These are phyloP conservation scores for Chiroxiphia lanceolata DNA, from an alignment of 2,797 vertebrate species.

Conservation along the genomic window DNA sequence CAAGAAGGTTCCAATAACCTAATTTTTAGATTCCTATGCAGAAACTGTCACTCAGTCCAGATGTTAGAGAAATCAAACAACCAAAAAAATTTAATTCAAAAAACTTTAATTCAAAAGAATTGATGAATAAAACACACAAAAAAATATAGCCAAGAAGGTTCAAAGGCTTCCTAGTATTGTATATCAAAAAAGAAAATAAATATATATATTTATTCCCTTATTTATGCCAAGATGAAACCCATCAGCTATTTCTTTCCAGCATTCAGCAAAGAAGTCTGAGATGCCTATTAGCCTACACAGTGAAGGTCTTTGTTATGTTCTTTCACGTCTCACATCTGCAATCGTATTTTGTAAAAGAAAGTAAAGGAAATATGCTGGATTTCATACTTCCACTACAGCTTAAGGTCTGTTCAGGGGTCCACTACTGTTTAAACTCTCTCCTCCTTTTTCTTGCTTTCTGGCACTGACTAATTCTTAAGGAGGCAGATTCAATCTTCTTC, in stretches of 20 bases:
- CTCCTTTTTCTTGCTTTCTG: background rate
- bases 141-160: background rate
- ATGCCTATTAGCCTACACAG: background rate
- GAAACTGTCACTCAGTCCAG: background rate
- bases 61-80: background rate
- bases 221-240: background rate
- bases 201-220: background rate
- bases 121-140: background rate
- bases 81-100: background rate
- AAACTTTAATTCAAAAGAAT: fast-evolving
- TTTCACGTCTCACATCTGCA: background rate
- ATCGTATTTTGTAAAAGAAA: background rate
- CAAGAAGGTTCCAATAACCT: background rate
- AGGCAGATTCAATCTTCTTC: background rate
- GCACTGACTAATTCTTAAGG: background rate
- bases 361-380: background rate
- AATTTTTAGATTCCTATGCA: background rate
- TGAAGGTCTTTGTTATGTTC: background rate
- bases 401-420: background rate
- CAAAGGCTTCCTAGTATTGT: background rate
- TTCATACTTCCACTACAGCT: background rate
- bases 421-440: background rate
- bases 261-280: background rate
- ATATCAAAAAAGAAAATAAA: background rate
- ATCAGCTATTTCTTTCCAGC: background rate